Conservation (phyloP, 2,888 invertebrate species). For the Achlya flavicornis region DNA sequence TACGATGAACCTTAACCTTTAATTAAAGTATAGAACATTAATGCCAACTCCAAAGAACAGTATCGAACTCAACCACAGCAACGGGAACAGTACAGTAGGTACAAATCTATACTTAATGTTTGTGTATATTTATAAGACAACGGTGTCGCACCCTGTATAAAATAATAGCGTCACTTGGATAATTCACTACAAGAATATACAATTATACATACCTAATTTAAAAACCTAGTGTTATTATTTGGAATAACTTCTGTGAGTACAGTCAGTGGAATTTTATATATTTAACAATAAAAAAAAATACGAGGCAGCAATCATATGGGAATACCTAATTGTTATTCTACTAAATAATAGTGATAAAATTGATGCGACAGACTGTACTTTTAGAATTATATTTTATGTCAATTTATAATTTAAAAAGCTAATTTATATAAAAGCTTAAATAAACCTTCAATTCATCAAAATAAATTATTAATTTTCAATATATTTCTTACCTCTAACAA, state of each 20-base stretch:
- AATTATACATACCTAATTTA: constrained; percentile 16
- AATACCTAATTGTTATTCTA: too few relatives aligned
- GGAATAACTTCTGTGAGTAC: not conserved
- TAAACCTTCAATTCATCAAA: not conserved
- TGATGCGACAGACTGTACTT: not conserved
- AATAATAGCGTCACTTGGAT: constrained; percentile 21
- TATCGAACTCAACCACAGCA: constrained; percentile 8
- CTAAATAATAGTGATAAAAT: not conserved
- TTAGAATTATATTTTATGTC: not conserved
- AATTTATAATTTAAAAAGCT: not conserved
- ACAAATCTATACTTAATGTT: constrained; percentile 1
- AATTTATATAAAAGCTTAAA: not conserved
- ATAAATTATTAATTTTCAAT: not conserved
- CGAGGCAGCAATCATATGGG: too few relatives aligned
- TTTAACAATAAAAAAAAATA: not conserved
- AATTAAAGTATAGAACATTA: not conserved
- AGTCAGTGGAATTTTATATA: not conserved
- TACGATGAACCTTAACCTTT: too few relatives aligned
- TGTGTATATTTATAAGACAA: constrained; percentile 2
- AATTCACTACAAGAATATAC: constrained; percentile 17
- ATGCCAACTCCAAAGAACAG: constrained; percentile 11
- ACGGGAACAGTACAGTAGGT: constrained; percentile 6
- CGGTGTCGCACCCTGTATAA: constrained; percentile 27
- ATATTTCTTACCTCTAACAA: not conserved
- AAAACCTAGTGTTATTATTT: not conserved